Evolutionary conservation across 2,888 invertebrate genomes (phyloP), one percentile per base, ranked within the genome.

Genomic region (Aporophyla nigra): DNA sequence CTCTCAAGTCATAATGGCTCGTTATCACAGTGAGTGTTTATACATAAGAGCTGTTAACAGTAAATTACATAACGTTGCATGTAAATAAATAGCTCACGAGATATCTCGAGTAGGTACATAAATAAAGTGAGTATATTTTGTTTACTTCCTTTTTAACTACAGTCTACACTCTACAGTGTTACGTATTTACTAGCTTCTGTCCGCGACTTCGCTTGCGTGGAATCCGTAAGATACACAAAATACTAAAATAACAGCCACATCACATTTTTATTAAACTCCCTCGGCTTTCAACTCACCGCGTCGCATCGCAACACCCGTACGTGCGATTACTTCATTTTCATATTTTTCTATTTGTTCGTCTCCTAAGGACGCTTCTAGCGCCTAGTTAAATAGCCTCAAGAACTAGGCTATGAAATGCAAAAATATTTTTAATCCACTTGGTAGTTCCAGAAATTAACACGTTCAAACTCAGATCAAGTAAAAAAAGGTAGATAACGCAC

Each of bases 21-120:
- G 33, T 54, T 81, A 81, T 74, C 65, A 66, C 40, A 27, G n/a
- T 49, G n/a, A 62, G 61, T 81, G 58, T 74, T 61, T 54, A 74
- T 40, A 53, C 21, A 14, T 51, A 46, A n/a, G 21, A 40, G 46
- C 53, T 74, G 46, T 53, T 27, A 63, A 80, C 65, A 74, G 43
- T 81, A 24, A 58, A 53, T 80, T 78, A 74, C 19, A 78, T 78
- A 78, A 78, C 40, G 53, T 27, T 24, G 5, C 40, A 54, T 58
- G 56, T 81, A 74, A 66, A 54, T 65, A 80, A 33, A 59, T 49
- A 40, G 21, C 24, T 6, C 21, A 24, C 49, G 56, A 66, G 65
- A 74, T 78, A 81, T 65, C 65, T 61, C 53, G 14, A 80, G 33
- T 65, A 65, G 9, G 14, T 72, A 63, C 43, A 46, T 16, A 66